Evolutionary conservation across 1,140 invertebrate species (phyloP).

Genomic region (Plodia interpunctella): DNA sequence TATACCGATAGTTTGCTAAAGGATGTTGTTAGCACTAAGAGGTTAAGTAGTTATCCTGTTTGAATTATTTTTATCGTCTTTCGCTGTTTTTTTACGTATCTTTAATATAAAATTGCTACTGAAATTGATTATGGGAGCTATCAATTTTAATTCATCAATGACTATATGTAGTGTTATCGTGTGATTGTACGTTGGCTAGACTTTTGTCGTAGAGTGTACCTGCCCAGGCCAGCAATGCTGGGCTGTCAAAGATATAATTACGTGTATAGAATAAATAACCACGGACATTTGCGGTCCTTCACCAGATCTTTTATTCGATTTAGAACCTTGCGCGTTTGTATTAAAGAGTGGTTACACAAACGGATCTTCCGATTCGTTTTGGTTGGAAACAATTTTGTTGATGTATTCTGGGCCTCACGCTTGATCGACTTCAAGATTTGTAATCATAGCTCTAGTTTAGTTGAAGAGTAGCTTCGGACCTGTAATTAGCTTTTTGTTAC

Average conservation of each 20-base stretch:
- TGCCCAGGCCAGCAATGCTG: constrained; percentile 43
- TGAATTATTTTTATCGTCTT: constrained; percentile 1
- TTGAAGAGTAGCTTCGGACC: constrained; percentile 41
- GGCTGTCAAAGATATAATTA: constrained; percentile 74
- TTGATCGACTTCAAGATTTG: constrained; percentile 64
- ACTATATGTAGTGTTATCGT: constrained; percentile 16
- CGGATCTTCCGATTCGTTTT: constrained; percentile 6
- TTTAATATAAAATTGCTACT: not conserved
- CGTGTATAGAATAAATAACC: constrained; percentile 62
- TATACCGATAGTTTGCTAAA: constrained; percentile 1
- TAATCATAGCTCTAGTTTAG: constrained; percentile 55
- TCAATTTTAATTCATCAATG: constrained; percentile 13
- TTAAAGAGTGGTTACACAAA: constrained; percentile 20
- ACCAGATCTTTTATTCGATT: constrained; percentile 14
- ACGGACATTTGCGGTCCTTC: constrained; percentile 33
- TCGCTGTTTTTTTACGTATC: not conserved
- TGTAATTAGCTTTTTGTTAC: constrained; percentile 48
- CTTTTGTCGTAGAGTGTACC: constrained; percentile 46
- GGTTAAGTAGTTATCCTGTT: not conserved
- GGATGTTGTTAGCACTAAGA: not conserved
- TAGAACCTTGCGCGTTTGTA: constrained; percentile 26
- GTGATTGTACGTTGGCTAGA: constrained; percentile 5
- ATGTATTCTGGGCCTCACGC: constrained; percentile 52
- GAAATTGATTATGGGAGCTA: not conserved
- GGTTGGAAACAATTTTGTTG: constrained; percentile 35